Base-by-base conservation (phyloP, 37 sponge, comb jelly and placozoan species). In the Cliona cf. orientalis region DNA sequence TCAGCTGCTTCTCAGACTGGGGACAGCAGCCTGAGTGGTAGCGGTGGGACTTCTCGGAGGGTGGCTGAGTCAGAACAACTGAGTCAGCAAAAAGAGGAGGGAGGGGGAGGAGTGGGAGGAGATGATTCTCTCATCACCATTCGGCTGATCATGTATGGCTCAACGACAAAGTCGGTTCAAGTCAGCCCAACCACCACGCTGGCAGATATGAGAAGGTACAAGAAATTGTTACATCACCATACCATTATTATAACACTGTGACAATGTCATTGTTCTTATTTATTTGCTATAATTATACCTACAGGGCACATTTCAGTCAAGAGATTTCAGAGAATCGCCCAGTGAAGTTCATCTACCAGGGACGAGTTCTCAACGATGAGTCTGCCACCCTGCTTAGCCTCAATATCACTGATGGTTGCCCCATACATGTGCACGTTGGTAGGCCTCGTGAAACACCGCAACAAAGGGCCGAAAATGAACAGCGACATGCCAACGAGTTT, bases 301-400 rank as follows among this genome's bases (percentile, higher is more conserved):
- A 6, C 37, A 90, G 90, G 69, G 45, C 65, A 0, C 39, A 90
- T 49, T 84, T 84, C 44, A 67, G 68, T 29, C 34, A 29, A 3
- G 80, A 90, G 45, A 21, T 80, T 2, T 33, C 69, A 33, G 66
- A 73, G 49, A 29, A 42, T 14, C n/a, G 80, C n/a, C 75, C 70
- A 2, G 67, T 90, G 28, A 42, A 60, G 49, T 90, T 90, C 76
- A 90, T 90, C n/a, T 80, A 61, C 66, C 85, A 73, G 36, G 90
- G 90, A 0, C 56, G 70, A 29, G 76, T 90, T 0, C 46, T 84
- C 0, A 45, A 57, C 12, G 80, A 90, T 42, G 84, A 66, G 31
- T 39, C 11, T 32, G 41, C 14, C 12, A 80, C 90, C 3, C 62
- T 90, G 2, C 41, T 26, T 21, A 53, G 75, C 1, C 63, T 74